Conservation (phyloP, 1,140 invertebrate genomes). For the Capitella teleta region DNA sequence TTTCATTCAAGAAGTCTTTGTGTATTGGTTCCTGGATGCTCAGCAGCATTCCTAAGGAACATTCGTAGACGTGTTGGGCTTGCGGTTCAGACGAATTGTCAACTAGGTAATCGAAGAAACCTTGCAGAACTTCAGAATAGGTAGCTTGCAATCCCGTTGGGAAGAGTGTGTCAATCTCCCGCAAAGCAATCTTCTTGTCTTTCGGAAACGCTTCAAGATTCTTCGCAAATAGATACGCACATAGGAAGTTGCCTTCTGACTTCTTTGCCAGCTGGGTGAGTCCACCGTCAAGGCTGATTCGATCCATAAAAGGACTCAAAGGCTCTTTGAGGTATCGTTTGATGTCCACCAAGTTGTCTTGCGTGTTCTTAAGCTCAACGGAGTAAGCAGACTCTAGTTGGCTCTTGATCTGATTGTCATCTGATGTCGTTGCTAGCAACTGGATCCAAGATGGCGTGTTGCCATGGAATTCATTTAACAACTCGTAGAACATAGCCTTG, state of each 20-base stretch:
- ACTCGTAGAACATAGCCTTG: background rate
- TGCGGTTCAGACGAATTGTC: background rate
- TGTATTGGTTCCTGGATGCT: background rate
- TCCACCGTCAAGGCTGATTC: conserved; percentile 13
- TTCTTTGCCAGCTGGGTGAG: conserved; percentile 8
- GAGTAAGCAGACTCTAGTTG: conserved; percentile 1
- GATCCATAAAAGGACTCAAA: conserved; percentile 4
- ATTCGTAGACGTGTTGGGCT: background rate
- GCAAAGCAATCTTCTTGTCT: conserved; percentile 3
- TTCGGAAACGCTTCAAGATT: background rate
- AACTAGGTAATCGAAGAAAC: background rate
- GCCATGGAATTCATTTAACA: conserved; percentile 3
- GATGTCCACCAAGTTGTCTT: conserved; percentile 5
- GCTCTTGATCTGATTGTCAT: conserved; percentile 3
- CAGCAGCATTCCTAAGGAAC: background rate
- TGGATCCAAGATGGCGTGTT: conserved; percentile 8
- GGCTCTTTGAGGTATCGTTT: conserved; percentile 7
- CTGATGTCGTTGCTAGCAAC: conserved; percentile 2
- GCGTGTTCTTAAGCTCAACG: conserved; percentile 8
- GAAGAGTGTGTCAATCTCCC: conserved; percentile 3
- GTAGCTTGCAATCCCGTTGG: conserved; percentile 2
- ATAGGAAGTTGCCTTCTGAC: conserved; percentile 6
- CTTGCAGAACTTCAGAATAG: background rate
- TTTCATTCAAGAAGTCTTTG: background rate
- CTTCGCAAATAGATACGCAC: background rate